Percentiles rank a stretch among this genome's conserved stretches.
phyloP scores from a whole-genome alignment of 2,113 vertebrate genomes.

The Burhinus bistriatus region DNA sequence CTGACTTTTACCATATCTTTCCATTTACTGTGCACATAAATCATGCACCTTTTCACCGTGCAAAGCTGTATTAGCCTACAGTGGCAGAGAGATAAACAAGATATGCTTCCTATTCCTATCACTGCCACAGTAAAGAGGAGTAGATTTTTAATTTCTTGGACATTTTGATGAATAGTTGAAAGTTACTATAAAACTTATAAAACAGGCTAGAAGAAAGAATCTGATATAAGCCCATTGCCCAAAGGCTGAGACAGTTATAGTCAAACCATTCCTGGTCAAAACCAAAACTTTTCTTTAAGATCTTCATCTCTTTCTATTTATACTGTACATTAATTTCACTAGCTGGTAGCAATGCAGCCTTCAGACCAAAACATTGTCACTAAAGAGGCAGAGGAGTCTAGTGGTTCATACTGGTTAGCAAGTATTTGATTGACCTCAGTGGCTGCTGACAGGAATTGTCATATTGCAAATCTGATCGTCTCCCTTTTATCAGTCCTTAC shows the following conservation, averaged over 20 bases:
- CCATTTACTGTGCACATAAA: background rate
- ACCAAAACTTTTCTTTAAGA: background rate
- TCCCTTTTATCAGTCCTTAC: background rate
- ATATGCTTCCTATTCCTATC: background rate
- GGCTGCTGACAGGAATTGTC: background rate
- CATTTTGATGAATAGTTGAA: background rate
- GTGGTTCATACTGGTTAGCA: background rate
- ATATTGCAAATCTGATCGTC: background rate
- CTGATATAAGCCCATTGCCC: background rate
- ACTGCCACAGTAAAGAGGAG: background rate
- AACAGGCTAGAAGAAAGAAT: background rate
- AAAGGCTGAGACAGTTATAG: background rate
- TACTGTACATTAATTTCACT: background rate
- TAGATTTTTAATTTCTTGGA: background rate
- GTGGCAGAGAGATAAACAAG: background rate
- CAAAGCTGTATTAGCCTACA: background rate
- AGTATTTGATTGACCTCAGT: background rate
- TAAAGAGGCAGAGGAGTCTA: background rate
- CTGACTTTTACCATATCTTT: background rate
- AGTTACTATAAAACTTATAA: background rate
- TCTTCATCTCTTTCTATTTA: background rate
- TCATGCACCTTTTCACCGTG: background rate
- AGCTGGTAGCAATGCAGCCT: background rate
- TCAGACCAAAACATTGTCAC: background rate
- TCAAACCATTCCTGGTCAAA: background rate